Evolutionary conservation across 2,888 invertebrate genomes (phyloP), one percentile per base, ranked within the genome.

Genomic region (Dexiosoma caninum): DNA sequence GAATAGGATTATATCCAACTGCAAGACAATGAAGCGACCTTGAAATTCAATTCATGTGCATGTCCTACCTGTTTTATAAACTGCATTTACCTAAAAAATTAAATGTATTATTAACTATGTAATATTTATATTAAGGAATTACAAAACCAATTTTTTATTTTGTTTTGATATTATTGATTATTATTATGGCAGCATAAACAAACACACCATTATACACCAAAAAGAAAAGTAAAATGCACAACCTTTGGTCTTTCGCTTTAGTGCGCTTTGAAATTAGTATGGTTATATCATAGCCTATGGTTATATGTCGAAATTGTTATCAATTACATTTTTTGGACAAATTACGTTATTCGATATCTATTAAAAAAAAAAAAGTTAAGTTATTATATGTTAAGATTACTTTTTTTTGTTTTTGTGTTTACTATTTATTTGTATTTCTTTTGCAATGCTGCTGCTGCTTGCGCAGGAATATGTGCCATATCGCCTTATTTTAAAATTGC

Each of bases 21-120:
- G 32, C 19, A 53, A 55, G 19, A 40, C 57, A 64, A n/a, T n/a
- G n/a, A 55, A 42, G 5, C 62, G 64, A 78, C 78, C 78, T 78
- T 78, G 64, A 71, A 77, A 49, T 46, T 64, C n/a, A 23, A 64
- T 62, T 57, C 32, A 9, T 40, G 32, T 77, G 57, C 64, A 71
- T 75, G 16, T 23, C n/a, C 14, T 12, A 40, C 27, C 51, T 70
- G 44, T 71, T 49, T 23, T 49, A n/a, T 35, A 40, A 40, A 19
- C 10, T 67, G 72, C 35, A 40, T 16, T 66, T 30, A 21, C 9
- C 32, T 32, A 14, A 2, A 37, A 46, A 49, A 8, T 60, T 19
- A 40, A 60, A 35, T 9, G 30, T 37, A 14, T 44, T 60, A 12
- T 62, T 51, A 35, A 51, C 12, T 35, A n/a, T n/a, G n/a, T n/a